These are phyloP conservation scores for Caradrina kadenii DNA, from an alignment of 2,888 invertebrate species.

Conservation along the genomic window DNA sequence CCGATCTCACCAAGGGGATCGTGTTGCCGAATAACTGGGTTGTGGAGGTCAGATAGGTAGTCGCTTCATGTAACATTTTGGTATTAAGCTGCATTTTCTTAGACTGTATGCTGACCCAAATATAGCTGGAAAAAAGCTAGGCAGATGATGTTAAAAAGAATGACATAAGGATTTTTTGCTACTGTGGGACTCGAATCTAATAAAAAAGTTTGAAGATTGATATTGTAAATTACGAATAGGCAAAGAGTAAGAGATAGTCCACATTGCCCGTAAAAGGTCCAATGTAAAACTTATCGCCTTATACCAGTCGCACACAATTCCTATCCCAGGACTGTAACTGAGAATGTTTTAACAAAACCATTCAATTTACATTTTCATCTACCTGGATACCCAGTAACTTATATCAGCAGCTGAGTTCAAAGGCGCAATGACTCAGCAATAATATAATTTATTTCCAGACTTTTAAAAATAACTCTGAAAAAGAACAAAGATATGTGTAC, in stretches of 20 bases:
- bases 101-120: no score
- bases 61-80: no score
- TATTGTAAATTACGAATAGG: not conserved
- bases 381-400: constrained; percentile 3
- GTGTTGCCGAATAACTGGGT: no score
- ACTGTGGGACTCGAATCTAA: not conserved
- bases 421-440: not conserved
- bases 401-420: constrained; percentile 5
- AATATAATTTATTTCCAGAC: constrained; percentile 4
- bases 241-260: not conserved
- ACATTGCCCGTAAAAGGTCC: not conserved
- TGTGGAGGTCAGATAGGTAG: no score
- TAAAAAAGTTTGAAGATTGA: not conserved
- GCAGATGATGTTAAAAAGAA: no score
- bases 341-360: constrained; percentile 2
- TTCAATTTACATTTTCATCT: constrained; percentile 30
- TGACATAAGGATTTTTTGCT: not conserved
- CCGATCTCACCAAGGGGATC: no score
- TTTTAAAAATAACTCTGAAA: constrained; percentile 8
- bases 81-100: no score
- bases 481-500: not conserved
- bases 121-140: no score
- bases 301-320: constrained; percentile 10
- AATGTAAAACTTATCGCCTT: constrained; percentile 9
- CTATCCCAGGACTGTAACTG: not conserved